These are phyloP conservation scores for Pseudorhiza aurosa DNA, from an alignment of 30 jellyfish, hydroid and myxozoan genomes.

Conservation along the genomic window DNA sequence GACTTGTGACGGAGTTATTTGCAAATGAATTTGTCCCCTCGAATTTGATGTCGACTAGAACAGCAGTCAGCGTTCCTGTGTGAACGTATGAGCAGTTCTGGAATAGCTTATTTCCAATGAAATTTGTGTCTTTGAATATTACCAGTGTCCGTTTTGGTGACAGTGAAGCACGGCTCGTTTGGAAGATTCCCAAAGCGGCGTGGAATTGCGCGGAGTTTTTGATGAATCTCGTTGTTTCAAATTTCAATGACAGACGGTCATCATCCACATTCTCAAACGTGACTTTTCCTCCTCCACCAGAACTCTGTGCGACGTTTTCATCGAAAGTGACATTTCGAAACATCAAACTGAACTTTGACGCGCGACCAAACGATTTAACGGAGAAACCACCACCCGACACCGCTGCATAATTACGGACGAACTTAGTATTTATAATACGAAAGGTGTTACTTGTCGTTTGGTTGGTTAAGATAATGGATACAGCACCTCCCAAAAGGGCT, in stretches of 20 bases:
- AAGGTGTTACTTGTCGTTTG: slow-evolving; percentile 9
- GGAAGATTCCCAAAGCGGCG: slow-evolving; percentile 47
- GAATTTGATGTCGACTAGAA: slow-evolving; percentile 29
- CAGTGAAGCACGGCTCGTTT: slow-evolving; percentile 11
- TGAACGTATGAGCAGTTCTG: not conserved
- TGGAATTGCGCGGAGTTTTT: slow-evolving; percentile 42
- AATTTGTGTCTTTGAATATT: slow-evolving; percentile 15
- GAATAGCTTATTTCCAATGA: not conserved
- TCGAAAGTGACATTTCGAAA: slow-evolving; percentile 11
- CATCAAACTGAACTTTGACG: not conserved
- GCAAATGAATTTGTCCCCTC: slow-evolving; percentile 17
- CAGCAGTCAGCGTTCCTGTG: slow-evolving; percentile 41
- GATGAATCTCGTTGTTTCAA: slow-evolving; percentile 1
- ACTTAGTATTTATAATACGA: not conserved
- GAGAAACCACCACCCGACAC: slow-evolving; percentile 53
- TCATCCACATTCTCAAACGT: slow-evolving; percentile 16
- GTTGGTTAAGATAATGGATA: not conserved
- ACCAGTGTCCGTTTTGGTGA: not conserved
- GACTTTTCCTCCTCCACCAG: slow-evolving; percentile 64
- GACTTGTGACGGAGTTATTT: slow-evolving; percentile 41
- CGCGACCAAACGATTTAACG: slow-evolving; percentile 3
- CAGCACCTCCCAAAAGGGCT: slow-evolving; percentile 57
- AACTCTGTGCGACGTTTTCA: slow-evolving; percentile 7
- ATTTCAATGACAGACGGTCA: not conserved
- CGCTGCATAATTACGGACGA: slow-evolving; percentile 25